Percentiles rank a stretch among this genome's conserved stretches.
phyloP scores from a whole-genome alignment of 2,113 vertebrate genomes.

The Leucoraja erinaceus region DNA sequence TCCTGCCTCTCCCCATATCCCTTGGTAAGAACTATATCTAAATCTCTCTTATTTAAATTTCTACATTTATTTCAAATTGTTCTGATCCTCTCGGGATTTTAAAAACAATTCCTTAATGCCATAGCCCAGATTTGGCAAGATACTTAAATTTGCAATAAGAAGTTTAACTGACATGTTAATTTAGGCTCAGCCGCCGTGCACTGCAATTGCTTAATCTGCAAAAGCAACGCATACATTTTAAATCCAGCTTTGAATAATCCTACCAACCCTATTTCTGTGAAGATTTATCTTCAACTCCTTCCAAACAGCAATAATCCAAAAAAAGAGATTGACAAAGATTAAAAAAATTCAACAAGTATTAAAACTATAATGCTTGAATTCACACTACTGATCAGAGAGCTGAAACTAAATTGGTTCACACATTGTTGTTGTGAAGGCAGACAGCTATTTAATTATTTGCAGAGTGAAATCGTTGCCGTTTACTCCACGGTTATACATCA shows the following conservation, averaged over 20 bases:
- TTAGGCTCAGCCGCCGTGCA: background rate
- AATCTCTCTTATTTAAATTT: background rate
- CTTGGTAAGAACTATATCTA: no score
- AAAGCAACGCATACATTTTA: constrained; percentile 16
- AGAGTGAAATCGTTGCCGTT: background rate
- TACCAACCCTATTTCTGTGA: constrained; percentile 16
- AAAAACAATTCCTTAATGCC: background rate
- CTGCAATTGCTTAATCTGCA: background rate
- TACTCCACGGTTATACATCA: background rate
- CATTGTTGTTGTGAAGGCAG: background rate
- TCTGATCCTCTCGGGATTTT: background rate
- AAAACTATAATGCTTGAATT: background rate
- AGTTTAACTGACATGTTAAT: background rate
- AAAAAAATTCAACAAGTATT: background rate
- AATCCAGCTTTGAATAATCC: constrained; percentile 35
- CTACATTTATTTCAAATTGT: background rate
- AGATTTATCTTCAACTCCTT: constrained; percentile 10
- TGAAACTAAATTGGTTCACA: background rate
- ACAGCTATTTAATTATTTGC: background rate
- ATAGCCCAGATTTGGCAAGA: background rate
- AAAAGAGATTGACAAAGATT: background rate
- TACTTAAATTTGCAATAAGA: background rate
- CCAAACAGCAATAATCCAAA: background rate
- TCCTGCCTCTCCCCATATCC: no score
- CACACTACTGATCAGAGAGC: background rate